phyloP scores from a whole-genome alignment of 2,888 invertebrate genomes.

The Rotaria macrura region DNA sequence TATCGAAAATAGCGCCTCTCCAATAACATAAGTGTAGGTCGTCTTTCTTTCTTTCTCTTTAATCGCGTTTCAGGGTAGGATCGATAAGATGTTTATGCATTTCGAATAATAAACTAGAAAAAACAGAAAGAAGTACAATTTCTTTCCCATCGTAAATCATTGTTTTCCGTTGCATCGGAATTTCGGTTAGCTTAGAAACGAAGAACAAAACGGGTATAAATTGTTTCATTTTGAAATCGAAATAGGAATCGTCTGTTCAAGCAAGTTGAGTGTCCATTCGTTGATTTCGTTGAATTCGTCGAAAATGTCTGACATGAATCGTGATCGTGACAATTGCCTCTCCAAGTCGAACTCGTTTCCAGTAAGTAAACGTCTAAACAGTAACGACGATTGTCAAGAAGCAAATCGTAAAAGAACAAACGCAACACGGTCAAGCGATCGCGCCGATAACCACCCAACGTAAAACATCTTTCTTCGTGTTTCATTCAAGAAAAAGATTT shows the following conservation, averaged over 20 bases:
- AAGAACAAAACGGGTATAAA: too few relatives aligned
- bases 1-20: too few relatives aligned
- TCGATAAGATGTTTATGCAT: background rate
- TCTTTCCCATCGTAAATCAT: too few relatives aligned
- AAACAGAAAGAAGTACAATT: too few relatives aligned
- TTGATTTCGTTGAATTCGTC: background rate
- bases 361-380: background rate
- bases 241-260: background rate
- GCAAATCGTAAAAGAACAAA: background rate
- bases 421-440: background rate
- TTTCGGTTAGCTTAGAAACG: too few relatives aligned
- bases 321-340: background rate
- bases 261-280: background rate
- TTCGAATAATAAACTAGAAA: background rate
- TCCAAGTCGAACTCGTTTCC: background rate
- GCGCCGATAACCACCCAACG: background rate
- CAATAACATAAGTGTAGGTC: too few relatives aligned
- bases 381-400: background rate
- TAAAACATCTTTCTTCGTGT: background rate
- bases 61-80: background rate
- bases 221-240: too few relatives aligned
- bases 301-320: background rate
- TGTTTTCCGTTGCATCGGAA: too few relatives aligned
- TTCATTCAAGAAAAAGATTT: too few relatives aligned
- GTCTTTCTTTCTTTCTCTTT: too few relatives aligned